A percentile compares a stretch with the other conserved stretches of the same genome.
Evolutionary conservation across 2,113 vertebrate genomes (phyloP).

Genomic region (Psilopogon haemacephalus): DNA sequence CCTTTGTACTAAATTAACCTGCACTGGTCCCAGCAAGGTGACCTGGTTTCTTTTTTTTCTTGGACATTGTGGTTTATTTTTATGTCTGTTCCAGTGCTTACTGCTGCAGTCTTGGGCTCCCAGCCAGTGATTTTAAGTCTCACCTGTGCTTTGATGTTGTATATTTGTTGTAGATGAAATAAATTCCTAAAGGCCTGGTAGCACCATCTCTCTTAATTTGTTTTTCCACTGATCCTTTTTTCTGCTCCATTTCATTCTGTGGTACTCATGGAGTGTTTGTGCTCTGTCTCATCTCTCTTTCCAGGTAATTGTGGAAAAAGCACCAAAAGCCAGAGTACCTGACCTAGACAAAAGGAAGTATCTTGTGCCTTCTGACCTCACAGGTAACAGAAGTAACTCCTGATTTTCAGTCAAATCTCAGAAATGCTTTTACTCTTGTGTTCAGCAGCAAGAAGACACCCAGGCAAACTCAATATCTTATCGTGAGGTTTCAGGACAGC

Average conservation of each 20-base stretch:
- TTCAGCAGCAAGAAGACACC: neutral
- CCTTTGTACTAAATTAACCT: conserved; percentile 26
- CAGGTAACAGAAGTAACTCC: conserved; percentile 77
- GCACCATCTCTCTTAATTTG: neutral
- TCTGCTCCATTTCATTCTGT: neutral
- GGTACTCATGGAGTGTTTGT: neutral
- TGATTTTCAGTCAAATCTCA: neutral
- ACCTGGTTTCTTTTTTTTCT: neutral
- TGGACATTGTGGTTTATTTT: conserved; percentile 7
- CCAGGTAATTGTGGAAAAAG: conserved; percentile 95
- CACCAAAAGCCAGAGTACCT: conserved; percentile 90
- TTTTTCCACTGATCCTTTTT: neutral
- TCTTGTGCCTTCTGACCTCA: conserved; percentile 94
- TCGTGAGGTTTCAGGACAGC: too few relatives aligned
- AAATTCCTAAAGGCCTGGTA: neutral
- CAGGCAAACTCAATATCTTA: neutral
- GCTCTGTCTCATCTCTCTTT: neutral
- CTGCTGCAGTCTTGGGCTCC: neutral
- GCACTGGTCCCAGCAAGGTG: conserved; percentile 20
- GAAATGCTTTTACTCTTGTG: neutral
- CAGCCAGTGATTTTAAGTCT: neutral
- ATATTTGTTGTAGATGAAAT: neutral
- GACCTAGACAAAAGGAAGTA: conserved; percentile 98
- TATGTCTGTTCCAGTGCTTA: neutral
- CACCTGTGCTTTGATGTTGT: neutral